These are phyloP conservation scores for Helicolenus hilgendorfi DNA, from an alignment of 2,797 vertebrate species.

Conservation along the genomic window DNA sequence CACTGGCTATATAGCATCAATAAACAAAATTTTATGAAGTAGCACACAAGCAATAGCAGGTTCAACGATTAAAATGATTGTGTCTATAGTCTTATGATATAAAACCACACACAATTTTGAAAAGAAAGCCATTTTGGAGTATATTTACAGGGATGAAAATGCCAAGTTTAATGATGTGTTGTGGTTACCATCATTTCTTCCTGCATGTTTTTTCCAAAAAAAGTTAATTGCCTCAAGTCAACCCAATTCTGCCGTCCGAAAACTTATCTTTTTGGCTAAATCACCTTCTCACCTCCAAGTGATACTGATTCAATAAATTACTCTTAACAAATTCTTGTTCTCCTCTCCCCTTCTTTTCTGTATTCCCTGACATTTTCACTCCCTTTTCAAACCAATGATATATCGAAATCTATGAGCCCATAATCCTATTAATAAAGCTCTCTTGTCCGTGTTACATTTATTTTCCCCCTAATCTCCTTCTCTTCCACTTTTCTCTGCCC, in stretches of 20 bases:
- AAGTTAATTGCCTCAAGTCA: constrained; percentile 18
- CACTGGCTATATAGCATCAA: constrained; percentile 74
- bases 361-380: constrained; percentile 79
- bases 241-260: constrained; percentile 12
- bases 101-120: constrained; percentile 49
- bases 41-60: constrained; percentile 61
- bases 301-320: constrained; percentile 81
- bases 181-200: constrained; percentile 19
- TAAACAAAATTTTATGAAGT: constrained; percentile 85
- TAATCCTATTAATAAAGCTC: constrained; percentile 96
- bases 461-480: constrained; percentile 94
- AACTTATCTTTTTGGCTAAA: constrained; percentile 53
- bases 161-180: constrained; percentile 48
- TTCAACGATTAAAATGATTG: constrained; percentile 68
- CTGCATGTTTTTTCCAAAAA: constrained; percentile 16
- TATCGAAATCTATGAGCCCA: constrained; percentile 92
- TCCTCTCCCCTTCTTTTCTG: constrained; percentile 67
- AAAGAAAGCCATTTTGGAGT: constrained; percentile 46
- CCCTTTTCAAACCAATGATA: constrained; percentile 85
- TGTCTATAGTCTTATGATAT: constrained; percentile 30
- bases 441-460: constrained; percentile 94
- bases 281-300: constrained; percentile 46
- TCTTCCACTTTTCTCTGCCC: constrained; percentile 85
- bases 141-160: constrained; percentile 58
- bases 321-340: constrained; percentile 81